These are phyloP conservation scores for Drosophila hawaiiensis DNA, from an alignment of 2,888 invertebrate genomes.

Conservation along the genomic window DNA sequence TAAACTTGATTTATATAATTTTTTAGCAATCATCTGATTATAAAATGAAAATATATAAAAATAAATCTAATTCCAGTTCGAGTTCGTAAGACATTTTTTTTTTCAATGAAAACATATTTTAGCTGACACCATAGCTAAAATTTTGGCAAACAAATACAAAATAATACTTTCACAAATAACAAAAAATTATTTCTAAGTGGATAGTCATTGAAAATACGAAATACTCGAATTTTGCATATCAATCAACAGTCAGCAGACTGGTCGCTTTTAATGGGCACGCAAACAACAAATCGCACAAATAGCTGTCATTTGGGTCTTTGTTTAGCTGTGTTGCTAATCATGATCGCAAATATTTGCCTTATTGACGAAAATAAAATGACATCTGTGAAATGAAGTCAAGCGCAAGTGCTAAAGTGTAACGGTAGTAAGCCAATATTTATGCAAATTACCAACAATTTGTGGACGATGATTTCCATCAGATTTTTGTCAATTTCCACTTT, in stretches of 20 bases:
- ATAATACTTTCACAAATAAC: constrained; percentile 13
- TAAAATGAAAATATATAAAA: neutral
- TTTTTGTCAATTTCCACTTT: constrained; percentile 26
- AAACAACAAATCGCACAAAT: constrained; percentile 17
- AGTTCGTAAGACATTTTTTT: neutral
- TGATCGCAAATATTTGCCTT: constrained; percentile 51
- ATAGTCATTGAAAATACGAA: constrained; percentile 1
- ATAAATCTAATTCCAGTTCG: neutral
- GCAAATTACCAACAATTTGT: constrained; percentile 37
- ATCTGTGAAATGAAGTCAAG: constrained; percentile 19
- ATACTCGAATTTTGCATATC: constrained; percentile 31
- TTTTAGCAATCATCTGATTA: neutral
- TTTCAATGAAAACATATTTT: neutral
- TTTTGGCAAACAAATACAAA: neutral
- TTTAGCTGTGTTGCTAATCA: constrained; percentile 51
- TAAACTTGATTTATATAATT: neutral
- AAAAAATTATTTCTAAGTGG: constrained; percentile 6
- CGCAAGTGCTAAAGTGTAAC: constrained; percentile 66
- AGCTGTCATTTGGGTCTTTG: constrained; percentile 27
- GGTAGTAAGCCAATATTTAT: constrained; percentile 32
- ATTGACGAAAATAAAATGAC: constrained; percentile 13
- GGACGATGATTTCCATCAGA: constrained; percentile 25
- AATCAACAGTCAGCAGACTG: constrained; percentile 12
- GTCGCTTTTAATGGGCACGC: constrained; percentile 36
- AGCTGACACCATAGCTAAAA: neutral